Percentiles rank a stretch among this genome's conserved stretches.
Conservation (phyloP, 2,888 invertebrate species). For the Drosophila sordidula region DNA sequence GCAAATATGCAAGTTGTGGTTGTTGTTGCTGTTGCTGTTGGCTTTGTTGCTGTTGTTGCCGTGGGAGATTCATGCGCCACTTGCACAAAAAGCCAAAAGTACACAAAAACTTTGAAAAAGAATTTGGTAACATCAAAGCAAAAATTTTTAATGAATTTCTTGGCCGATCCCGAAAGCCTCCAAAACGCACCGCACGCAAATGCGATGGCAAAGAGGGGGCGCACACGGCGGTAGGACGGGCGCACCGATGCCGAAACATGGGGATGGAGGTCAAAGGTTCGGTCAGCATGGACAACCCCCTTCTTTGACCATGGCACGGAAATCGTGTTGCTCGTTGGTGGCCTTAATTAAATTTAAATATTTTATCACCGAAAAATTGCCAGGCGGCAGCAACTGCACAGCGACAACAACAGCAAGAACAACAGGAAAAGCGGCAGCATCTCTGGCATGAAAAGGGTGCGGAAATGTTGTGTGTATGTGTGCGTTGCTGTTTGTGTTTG, state of each 20-base stretch:
- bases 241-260: conserved; percentile 14
- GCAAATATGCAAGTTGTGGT: conserved; percentile 44
- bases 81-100: conserved; percentile 48
- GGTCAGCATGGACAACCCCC: conserved; percentile 37
- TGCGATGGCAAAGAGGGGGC: conserved; percentile 14
- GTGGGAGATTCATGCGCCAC: conserved; percentile 34
- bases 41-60: conserved; percentile 23
- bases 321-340: conserved; percentile 82
- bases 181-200: conserved; percentile 71
- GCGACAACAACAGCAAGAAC: conserved; percentile 62
- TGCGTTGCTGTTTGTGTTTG: conserved; percentile 34
- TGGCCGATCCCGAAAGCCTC: conserved; percentile 66
- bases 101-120: conserved; percentile 72
- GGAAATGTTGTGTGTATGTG: conserved; percentile 47
- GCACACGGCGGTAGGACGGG: background rate
- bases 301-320: conserved; percentile 70
- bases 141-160: conserved; percentile 78
- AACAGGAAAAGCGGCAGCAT: conserved; percentile 44
- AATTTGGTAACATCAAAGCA: conserved; percentile 80
- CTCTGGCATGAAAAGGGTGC: conserved; percentile 75
- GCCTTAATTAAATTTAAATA: conserved; percentile 85
- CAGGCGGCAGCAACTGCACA: conserved; percentile 78
- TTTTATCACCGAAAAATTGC: conserved; percentile 85
- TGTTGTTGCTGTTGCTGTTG: conserved; percentile 11
- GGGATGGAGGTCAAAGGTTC: conserved; percentile 60